Conservation (phyloP, 2,888 invertebrate genomes). For the Drosophila borealis region DNA sequence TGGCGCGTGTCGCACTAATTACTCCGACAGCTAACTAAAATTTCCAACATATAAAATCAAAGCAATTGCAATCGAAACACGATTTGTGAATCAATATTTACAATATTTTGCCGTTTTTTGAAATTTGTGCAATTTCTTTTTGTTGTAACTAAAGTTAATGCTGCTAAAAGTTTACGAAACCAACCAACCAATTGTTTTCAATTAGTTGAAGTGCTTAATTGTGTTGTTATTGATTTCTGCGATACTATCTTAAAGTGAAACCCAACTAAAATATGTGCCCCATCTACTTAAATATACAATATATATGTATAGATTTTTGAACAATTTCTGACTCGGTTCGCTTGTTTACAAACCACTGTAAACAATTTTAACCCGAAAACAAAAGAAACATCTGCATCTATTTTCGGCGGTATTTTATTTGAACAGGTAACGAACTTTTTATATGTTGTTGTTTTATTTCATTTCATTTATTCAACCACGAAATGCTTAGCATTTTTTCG, state of each 20-base stretch:
- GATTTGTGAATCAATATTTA: constrained; percentile 30
- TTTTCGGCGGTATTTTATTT: constrained; percentile 49
- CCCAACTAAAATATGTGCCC: constrained; percentile 5
- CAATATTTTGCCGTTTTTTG: background rate
- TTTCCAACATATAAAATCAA: constrained; percentile 4
- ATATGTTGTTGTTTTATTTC: constrained; percentile 24
- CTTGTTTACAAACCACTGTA: constrained; percentile 44
- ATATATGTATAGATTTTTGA: constrained; percentile 16
- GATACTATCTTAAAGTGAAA: constrained; percentile 41
- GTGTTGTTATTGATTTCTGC: constrained; percentile 44
- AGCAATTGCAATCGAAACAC: constrained; percentile 14
- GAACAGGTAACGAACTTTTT: constrained; percentile 58
- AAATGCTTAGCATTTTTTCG: constrained; percentile 26
- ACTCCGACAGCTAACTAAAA: constrained; percentile 24
- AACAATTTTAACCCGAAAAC: constrained; percentile 28
- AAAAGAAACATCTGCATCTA: constrained; percentile 50
- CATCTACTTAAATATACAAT: background rate
- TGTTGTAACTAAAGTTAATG: background rate
- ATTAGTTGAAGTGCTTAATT: constrained; percentile 50
- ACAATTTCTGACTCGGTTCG: constrained; percentile 28
- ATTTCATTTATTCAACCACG: constrained; percentile 15
- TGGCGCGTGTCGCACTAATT: constrained; percentile 64
- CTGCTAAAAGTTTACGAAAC: constrained; percentile 3
- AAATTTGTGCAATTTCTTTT: constrained; percentile 4
- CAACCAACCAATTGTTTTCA: constrained; percentile 3